phyloP scores from a whole-genome alignment of 2,113 vertebrate genomes.

The Pseudopodoces humilis region DNA sequence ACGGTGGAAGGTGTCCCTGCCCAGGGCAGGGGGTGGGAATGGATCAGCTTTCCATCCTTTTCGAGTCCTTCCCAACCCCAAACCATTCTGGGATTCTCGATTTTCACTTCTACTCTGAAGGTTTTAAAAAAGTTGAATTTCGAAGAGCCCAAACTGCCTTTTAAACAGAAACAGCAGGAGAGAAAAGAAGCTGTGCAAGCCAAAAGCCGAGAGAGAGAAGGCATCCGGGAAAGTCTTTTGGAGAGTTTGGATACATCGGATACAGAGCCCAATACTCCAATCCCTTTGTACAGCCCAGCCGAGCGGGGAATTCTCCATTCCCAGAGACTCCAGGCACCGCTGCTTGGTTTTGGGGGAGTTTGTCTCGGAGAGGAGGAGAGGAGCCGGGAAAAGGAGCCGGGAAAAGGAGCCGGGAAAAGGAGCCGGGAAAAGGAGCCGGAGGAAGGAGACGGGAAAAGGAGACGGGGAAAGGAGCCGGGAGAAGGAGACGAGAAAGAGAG shows the following conservation, averaged over 20 bases:
- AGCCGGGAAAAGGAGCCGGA: no score
- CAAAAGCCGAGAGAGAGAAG: background rate
- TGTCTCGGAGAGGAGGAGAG: background rate
- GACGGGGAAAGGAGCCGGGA: no score
- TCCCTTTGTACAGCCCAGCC: fast-evolving
- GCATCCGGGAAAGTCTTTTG: background rate
- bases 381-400: background rate
- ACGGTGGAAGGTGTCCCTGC: background rate
- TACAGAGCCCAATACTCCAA: fast-evolving
- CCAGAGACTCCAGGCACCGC: background rate
- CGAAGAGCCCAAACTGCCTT: background rate
- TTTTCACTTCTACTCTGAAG: background rate
- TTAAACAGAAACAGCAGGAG: background rate
- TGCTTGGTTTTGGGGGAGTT: fast-evolving
- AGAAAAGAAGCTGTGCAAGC: background rate
- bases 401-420: no score
- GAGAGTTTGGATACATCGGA: fast-evolving
- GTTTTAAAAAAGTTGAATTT: background rate
- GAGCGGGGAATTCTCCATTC: background rate
- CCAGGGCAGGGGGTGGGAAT: fast-evolving
- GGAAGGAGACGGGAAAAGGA: no score
- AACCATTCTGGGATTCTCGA: background rate
- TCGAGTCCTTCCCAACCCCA: background rate
- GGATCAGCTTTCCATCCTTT: background rate
- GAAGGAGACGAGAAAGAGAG: no score